phyloP scores from a whole-genome alignment of 2,113 vertebrate species.

The Odocoileus virginianus region DNA sequence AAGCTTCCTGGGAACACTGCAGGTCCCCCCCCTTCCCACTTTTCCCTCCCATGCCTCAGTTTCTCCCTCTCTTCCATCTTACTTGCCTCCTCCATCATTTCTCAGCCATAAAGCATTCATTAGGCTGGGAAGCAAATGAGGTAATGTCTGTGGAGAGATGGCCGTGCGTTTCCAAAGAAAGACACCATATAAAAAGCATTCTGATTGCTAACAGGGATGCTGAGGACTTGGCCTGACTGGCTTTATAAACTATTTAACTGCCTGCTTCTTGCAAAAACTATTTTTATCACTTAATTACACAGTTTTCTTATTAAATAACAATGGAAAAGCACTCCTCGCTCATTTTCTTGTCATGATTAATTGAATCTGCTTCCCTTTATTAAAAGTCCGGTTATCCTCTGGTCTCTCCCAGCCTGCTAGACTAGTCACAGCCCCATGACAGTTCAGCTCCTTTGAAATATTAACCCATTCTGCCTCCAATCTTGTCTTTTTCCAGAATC shows the following conservation, averaged over 20 bases:
- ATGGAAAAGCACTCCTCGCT: conserved; percentile 73
- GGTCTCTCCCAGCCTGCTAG: conserved; percentile 68
- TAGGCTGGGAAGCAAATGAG: conserved; percentile 70
- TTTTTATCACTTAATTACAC: conserved; percentile 79
- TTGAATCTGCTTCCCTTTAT: conserved; percentile 78
- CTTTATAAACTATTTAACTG: conserved; percentile 72
- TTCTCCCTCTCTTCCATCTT: conserved; percentile 43
- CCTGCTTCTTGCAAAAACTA: conserved; percentile 76
- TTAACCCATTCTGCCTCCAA: conserved; percentile 64
- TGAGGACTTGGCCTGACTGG: conserved; percentile 69
- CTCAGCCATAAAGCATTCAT: conserved; percentile 69
- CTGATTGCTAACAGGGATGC: conserved; percentile 70
- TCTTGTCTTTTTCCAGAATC: not conserved
- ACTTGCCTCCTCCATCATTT: conserved; percentile 17
- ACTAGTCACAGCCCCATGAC: conserved; percentile 50
- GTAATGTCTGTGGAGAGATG: conserved; percentile 74
- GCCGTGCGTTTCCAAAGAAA: conserved; percentile 73
- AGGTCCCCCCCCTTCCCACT: not conserved
- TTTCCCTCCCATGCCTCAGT: conserved; percentile 50
- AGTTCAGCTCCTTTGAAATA: conserved; percentile 57
- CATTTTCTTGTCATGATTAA: conserved; percentile 81
- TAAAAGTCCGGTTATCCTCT: conserved; percentile 76
- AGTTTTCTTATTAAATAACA: conserved; percentile 75
- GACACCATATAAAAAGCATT: conserved; percentile 77
- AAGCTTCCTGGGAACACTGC: not conserved